These are phyloP conservation scores for Hydrophis major DNA, from an alignment of 2,797 vertebrate species.

Conservation along the genomic window DNA sequence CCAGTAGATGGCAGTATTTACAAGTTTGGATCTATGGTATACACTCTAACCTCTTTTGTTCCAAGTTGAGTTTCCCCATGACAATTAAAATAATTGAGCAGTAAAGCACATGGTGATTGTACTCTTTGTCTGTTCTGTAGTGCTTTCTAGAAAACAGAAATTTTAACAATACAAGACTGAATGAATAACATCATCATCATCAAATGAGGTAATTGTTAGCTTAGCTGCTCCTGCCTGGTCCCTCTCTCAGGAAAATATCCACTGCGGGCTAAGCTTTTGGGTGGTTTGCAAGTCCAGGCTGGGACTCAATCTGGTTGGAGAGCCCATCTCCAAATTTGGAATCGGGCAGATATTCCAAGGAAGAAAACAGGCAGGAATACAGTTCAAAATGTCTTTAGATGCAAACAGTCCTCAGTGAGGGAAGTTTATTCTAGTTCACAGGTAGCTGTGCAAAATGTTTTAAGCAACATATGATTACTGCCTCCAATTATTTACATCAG, in stretches of 20 bases:
- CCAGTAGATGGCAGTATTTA: no score
- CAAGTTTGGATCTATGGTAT: background rate
- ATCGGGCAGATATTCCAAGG: background rate
- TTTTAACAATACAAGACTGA: background rate
- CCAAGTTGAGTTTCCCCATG: no score
- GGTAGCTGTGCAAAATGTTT: constrained; percentile 22
- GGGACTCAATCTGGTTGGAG: background rate
- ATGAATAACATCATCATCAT: background rate
- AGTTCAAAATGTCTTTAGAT: background rate
- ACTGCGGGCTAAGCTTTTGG: background rate
- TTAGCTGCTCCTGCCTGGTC: background rate
- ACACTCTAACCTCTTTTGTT: background rate
- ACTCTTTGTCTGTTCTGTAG: background rate
- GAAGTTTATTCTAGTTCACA: constrained; percentile 9
- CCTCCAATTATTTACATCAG: constrained; percentile 61
- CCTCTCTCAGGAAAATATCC: background rate
- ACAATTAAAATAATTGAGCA: background rate
- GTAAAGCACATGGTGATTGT: background rate
- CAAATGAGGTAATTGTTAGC: background rate
- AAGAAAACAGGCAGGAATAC: background rate
- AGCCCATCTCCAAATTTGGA: background rate
- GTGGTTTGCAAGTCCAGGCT: background rate
- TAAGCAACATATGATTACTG: constrained; percentile 33
- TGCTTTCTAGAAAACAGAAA: background rate
- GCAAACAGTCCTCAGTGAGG: background rate